These are phyloP conservation scores for Okapia johnstoni DNA, from an alignment of 2,113 vertebrate genomes.

Conservation along the genomic window DNA sequence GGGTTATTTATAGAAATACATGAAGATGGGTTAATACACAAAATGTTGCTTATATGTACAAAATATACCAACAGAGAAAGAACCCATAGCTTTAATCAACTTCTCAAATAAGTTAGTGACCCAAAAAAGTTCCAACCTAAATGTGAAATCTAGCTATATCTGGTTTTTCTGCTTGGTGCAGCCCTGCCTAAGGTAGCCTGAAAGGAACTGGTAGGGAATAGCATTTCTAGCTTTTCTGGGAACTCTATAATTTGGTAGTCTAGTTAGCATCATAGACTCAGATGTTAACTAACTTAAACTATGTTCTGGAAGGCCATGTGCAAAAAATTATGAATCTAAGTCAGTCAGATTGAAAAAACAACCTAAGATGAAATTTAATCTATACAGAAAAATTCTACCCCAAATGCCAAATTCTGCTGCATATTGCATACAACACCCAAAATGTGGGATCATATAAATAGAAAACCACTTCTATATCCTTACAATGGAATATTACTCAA, in stretches of 20 bases:
- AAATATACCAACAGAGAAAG: not conserved
- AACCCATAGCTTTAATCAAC: not conserved
- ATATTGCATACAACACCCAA: not conserved
- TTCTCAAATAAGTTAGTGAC: not conserved
- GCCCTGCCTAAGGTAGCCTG: not conserved
- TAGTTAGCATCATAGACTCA: not conserved
- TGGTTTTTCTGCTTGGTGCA: not conserved
- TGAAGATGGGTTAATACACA: not conserved
- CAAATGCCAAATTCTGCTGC: not conserved
- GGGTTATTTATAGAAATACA: slow-evolving; percentile 2
- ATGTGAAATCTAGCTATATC: not conserved
- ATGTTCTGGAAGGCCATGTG: not conserved
- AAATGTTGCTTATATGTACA: not conserved
- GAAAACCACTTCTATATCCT: not conserved
- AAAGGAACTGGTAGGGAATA: not conserved
- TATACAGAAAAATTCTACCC: not conserved
- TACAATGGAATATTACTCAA: not conserved
- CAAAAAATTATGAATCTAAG: not conserved
- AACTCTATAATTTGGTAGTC: not conserved
- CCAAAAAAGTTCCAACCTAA: not conserved
- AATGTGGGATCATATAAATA: not conserved
- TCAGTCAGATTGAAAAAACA: not conserved
- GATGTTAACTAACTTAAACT: not conserved
- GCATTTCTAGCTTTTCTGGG: not conserved
- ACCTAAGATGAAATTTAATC: not conserved